phyloP scores from a whole-genome alignment of 2,797 vertebrate species.

The Anguilla anguilla region DNA sequence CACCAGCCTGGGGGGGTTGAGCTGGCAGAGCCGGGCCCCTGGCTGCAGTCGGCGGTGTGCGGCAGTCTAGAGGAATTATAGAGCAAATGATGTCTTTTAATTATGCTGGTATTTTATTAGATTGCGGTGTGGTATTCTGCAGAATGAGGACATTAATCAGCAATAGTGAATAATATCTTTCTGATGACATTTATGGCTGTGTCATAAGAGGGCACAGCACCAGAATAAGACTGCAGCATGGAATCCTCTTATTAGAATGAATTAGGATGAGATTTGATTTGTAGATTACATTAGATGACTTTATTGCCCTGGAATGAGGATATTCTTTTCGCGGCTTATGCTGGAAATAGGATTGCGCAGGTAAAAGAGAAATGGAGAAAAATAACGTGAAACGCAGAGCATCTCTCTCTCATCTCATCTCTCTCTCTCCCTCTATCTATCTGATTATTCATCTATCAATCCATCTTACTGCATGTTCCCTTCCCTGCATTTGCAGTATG shows the following conservation, averaged over 20 bases:
- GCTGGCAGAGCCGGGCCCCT: background rate
- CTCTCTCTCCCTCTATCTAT: too few relatives aligned
- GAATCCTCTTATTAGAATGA: constrained; percentile 5
- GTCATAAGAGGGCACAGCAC: background rate
- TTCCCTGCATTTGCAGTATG: background rate
- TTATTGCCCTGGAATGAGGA: constrained; percentile 9
- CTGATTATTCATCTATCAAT: too few relatives aligned
- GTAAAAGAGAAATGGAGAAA: background rate
- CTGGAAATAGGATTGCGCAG: background rate
- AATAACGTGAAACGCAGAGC: background rate
- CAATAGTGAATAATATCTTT: constrained; percentile 1
- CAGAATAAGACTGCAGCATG: background rate
- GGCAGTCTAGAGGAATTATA: background rate
- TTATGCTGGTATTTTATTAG: background rate
- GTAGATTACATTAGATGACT: background rate
- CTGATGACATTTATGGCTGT: background rate
- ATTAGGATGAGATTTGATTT: background rate
- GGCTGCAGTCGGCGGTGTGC: background rate
- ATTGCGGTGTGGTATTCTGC: constrained; percentile 2
- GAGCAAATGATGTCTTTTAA: background rate
- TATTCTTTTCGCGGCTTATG: background rate
- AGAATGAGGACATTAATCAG: background rate
- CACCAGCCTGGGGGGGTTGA: background rate
- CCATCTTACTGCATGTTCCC: background rate
- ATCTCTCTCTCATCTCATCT: background rate